Base-by-base conservation (phyloP, 1,140 invertebrate species). In the Chrysoperla carnea region DNA sequence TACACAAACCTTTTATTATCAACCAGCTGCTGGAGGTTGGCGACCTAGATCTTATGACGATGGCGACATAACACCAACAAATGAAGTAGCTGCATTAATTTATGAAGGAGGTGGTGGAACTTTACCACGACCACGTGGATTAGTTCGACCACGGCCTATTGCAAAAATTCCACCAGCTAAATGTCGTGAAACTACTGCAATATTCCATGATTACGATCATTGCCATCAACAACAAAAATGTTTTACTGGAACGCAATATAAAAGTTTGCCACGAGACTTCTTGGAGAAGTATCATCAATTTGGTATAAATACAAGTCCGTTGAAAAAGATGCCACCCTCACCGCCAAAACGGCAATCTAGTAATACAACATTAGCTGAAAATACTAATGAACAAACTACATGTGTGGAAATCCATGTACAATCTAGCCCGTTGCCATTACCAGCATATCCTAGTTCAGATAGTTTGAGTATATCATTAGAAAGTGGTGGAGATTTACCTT, bases 31-130 rank as follows among this genome's bases (percentile, higher is more conserved):
- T 58, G 36, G 62, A 47, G 44, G 64, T 13, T 89, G 85, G 81
- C 70, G 86, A 46, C 68, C 70, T 28, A 72, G 84, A 43, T 84
- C 82, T 40, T 89, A 85, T 56, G 86, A 90, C 55, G 85, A 90
- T 55, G 85, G 84, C 13, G 85, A 90, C 59, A 77, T 88, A 37
- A 88, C 84, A 15, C 84, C 84, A 2, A 89, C 85, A 41, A 88
- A 88, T 55, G 84, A 89, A 62, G 68, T 66, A 13, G 66, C 67
- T 0, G 17, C 17, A 23, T 55, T 64, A 29, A 46, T 68, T 50
- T 75, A 81, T 43, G 70, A 76, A 54, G 63, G 68, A 47, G 79
- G 81, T 13, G 85, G 85, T 6, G 84, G 87, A 23, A 91, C 83
- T 4, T 63, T 87, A 45, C 85, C 89, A 0, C 74, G 88, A 46